Base-by-base conservation (phyloP, 1,140 invertebrate genomes). In the Cydia splendana region DNA sequence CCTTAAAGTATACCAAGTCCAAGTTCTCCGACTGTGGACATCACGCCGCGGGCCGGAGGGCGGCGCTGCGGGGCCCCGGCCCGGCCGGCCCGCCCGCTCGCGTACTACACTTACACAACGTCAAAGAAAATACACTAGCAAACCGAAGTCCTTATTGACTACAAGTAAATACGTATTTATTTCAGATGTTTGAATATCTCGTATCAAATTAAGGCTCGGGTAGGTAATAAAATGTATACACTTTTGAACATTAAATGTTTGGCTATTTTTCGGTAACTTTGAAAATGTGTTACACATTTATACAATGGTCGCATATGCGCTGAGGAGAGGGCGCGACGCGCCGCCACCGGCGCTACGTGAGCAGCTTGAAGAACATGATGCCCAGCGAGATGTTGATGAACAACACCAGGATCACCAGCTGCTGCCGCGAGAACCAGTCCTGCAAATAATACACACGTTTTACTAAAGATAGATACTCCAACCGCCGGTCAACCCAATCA, bases 381-480 rank as follows among this genome's bases (percentile, higher is more conserved):
- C 98, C 98, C 95, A 99, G 94, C 83, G 97, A 98, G 92, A 99
- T 96, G 95, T 99, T 99, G 93, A 99, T 96, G 93, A 99, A 97
- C 81, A 99, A 96, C 80, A 99, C 97, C 88, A 99, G 94, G 94
- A 99, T 97, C 89, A 99, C 96, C 87, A 99, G 95, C 94, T 99
- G 98, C 94, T 99, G 98, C 87, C 98, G 96, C 86, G 98, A 98
- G 93, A 99, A 98, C 98, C 98, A 99, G 95, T 99, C 98, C 98
- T 99, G 86, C n/a, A 88, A 88, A 24, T 34, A 42, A 62, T 15
- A 45, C 1, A 3, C 13, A 24, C 13, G 13, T 15, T 24, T 30
- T 65, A 76, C 75, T 79, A 74, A 77, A 65, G 76, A 81, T 12
- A 76, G 45, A 71, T 51, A 71, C 7, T 42, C 38, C 38, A 9